phyloP scores from a whole-genome alignment of 1,140 invertebrate species.

The Caenorhabditis briggsae region DNA sequence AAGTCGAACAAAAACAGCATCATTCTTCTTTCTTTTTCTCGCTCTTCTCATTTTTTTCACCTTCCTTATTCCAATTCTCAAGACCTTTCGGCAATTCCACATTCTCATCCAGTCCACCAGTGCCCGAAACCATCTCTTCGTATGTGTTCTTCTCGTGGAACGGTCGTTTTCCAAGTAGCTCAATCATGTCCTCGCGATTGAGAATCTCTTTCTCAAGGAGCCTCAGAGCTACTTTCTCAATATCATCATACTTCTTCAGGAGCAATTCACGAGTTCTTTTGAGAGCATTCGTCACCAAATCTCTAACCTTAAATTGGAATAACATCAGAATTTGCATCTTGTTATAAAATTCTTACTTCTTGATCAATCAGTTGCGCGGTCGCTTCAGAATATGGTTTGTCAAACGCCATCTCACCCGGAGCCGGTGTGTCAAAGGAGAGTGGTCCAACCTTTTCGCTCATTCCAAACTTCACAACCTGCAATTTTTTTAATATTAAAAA shows the following conservation, averaged over 20 bases:
- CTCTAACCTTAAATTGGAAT: slow-evolving; percentile 79
- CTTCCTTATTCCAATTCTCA: slow-evolving; percentile 88
- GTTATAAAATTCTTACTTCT: slow-evolving; percentile 83
- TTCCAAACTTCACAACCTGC: slow-evolving; percentile 90
- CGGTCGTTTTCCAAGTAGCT: slow-evolving; percentile 91
- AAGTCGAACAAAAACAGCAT: neutral
- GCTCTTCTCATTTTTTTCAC: slow-evolving; percentile 53
- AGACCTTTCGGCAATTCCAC: slow-evolving; percentile 93
- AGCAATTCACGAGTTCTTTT: slow-evolving; percentile 86
- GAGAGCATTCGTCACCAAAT: slow-evolving; percentile 87
- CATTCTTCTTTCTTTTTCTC: slow-evolving; percentile 53
- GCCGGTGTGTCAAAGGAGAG: slow-evolving; percentile 90
- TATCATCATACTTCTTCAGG: slow-evolving; percentile 87
- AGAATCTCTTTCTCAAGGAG: slow-evolving; percentile 94
- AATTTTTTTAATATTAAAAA: neutral
- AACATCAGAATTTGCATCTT: neutral
- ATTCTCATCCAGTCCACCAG: slow-evolving; percentile 93
- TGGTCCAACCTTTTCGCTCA: slow-evolving; percentile 97
- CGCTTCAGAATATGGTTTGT: slow-evolving; percentile 98
- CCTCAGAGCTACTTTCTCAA: slow-evolving; percentile 92
- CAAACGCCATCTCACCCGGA: slow-evolving; percentile 88
- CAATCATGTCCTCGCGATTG: slow-evolving; percentile 97
- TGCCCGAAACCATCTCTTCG: slow-evolving; percentile 98
- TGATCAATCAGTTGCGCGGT: slow-evolving; percentile 95
- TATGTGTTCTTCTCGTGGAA: slow-evolving; percentile 99